Base-by-base conservation (phyloP, 2,888 invertebrate species). In the Sepioteuthis lessoniana region DNA sequence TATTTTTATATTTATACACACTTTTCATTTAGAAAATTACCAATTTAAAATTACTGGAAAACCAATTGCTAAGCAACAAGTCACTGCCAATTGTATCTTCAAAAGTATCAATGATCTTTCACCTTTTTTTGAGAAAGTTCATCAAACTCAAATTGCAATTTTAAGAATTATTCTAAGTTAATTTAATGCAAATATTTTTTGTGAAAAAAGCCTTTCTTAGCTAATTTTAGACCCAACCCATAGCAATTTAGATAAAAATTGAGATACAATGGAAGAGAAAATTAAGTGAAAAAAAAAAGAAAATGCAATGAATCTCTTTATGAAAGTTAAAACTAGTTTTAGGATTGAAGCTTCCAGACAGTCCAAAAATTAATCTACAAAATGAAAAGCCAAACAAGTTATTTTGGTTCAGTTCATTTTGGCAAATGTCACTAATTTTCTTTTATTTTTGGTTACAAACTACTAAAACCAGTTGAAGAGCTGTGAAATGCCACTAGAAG, bases 391-490 rank as follows among this genome's bases (percentile, higher is more conserved):
- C 76, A 76, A 76, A 76, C 25, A 35, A 76, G 76, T 76, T 76
- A 76, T 76, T 76, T 35, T 76, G n/a, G 76, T n/a, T n/a, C 76
- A 35, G 76, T 76, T 76, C 76, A 76, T 76, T 76, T 76, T 76
- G 76, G 76, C 76, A 76, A 76, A n/a, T 76, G n/a, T 76, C 76
- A 76, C 76, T 76, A 76, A 76, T 76, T 76, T 76, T 76, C 76
- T 10, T 76, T 76, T 76, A 76, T 76, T 76, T 76, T 76, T 4
- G 76, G n/a, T n/a, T n/a, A 76, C n/a, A 35, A 76, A 76, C 76
- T 76, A 13, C 76, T 76, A 76, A 76, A 76, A 76, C 76, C 76
- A 76, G n/a, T 76, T n/a, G 13, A 35, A 76, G 16, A 76, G n/a
- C 76, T n/a, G 76, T 76, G 76, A 76, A 76, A 76, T 76, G 76